Percentiles rank a stretch among this genome's conserved stretches.
These are phyloP conservation scores for Eristalis arbustorum DNA, from an alignment of 2,888 invertebrate genomes.

Conservation along the genomic window DNA sequence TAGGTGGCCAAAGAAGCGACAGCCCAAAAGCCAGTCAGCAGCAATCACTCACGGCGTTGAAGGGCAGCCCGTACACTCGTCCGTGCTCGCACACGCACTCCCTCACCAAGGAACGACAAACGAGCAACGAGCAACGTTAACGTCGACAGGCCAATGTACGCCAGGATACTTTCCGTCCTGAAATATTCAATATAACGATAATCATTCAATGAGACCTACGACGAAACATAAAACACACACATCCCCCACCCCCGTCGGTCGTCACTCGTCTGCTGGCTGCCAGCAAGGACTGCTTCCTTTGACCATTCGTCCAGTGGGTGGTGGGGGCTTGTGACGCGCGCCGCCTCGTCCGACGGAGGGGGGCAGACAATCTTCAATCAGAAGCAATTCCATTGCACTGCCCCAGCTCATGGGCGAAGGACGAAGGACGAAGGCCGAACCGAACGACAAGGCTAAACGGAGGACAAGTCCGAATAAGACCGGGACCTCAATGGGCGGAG, in stretches of 20 bases:
- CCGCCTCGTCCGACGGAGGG: not conserved
- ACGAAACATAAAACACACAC: conserved; percentile 53
- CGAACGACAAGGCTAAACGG: conserved; percentile 61
- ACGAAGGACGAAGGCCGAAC: conserved; percentile 40
- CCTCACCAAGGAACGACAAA: conserved; percentile 6
- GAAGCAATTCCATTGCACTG: conserved; percentile 46
- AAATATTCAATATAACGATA: conserved; percentile 69
- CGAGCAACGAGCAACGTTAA: conserved; percentile 30
- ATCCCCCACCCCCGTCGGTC: not conserved
- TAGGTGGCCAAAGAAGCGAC: not conserved
- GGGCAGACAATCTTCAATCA: conserved; percentile 53
- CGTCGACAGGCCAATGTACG: conserved; percentile 42
- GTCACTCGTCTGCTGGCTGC: not conserved
- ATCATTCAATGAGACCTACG: conserved; percentile 64
- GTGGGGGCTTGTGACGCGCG: conserved; percentile 33
- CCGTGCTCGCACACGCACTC: not conserved
- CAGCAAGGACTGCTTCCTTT: conserved; percentile 19
- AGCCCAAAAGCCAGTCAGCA: conserved; percentile 43
- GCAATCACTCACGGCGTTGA: conserved; percentile 47
- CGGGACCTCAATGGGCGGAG: conserved; percentile 23
- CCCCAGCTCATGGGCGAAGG: not conserved
- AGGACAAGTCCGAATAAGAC: conserved; percentile 41
- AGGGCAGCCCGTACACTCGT: conserved; percentile 9
- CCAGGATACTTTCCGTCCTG: conserved; percentile 40
- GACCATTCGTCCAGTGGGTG: not conserved